Evolutionary conservation across 2,888 invertebrate species (phyloP), one percentile per base, ranked within the genome.

Genomic region (Dolichopus griseipennis): DNA sequence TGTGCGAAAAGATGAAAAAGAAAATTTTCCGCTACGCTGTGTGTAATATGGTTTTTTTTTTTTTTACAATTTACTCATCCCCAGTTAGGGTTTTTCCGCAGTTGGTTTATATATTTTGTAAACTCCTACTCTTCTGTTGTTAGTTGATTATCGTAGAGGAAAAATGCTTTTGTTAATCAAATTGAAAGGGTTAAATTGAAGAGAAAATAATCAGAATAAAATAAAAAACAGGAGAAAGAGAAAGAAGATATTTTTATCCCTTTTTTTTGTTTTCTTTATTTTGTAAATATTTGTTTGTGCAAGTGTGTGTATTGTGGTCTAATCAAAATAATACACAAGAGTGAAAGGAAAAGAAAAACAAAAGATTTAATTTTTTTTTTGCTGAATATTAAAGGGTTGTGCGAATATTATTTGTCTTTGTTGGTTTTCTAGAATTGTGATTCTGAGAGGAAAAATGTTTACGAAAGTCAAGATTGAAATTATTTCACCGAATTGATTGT

Each of bases 101-200:
- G 12, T 12, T 37, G 37, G 37, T 27, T n/a, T 27, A 5, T 27
- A 5, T 27, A 27, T 27, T 27, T 27, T 27, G 27, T 27, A 5
- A n/a, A 41, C 41, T 41, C 41, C 41, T 41, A 27, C 27, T 15
- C 8, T 52, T 43, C 10, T 52, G 6, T 52, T 52, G 52, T 52
- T 52, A 41, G 2, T 52, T 52, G 52, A 52, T n/a, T 18, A 18
- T 18, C 15, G 52, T 52, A 52, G 52, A 52, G 52, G 52, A 52
- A 52, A 52, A 52, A 52, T 52, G 18, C 52, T 52, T 52, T 52
- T 52, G 52, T 52, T 52, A 52, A 52, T 52, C 52, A 52, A 52
- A 52, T 52, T 52, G 52, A 52, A 52, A 52, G 52, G 52, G 52
- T 52, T 52, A 52, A 52, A 52, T 52, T 52, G 52, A 52, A 52